Base-by-base conservation (phyloP, 1,140 invertebrate genomes). In the Papilio dardanus region DNA sequence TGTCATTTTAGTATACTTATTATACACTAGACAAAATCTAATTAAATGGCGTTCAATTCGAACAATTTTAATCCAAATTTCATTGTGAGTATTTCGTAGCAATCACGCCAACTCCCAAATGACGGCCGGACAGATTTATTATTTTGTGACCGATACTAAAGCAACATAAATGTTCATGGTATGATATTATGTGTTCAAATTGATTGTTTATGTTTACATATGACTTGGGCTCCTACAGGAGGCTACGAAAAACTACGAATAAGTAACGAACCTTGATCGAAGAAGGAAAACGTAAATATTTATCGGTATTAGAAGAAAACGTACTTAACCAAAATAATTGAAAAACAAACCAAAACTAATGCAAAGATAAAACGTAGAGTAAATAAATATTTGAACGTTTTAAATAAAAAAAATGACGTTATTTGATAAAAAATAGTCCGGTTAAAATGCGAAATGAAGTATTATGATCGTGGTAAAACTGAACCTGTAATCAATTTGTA, bases 81-180 rank as follows among this genome's bases (percentile, higher is more conserved):
- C 21, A 24, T 54, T 54, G 21, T 54, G 5, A 2, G 21, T 24
- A 54, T 54, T 54, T 54, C 50, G 50, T 24, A 54, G 19, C 50
- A 54, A 54, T 54, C 21, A 54, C 21, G 21, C 7, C 21, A 24
- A 24, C 3, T 54, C 50, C 50, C 50, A 7, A 54, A 24, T 54
- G 50, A 54, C 50, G 8, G 21, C 7, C 21, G 19, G 50, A 7
- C n/a, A 19, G 16, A 19, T 46, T 54, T 54, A 54, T 54, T 54
- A 54, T 54, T 54, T 54, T 54, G 50, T 54, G 50, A 3, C 50
- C 50, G 50, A 54, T 54, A 54, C 50, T 54, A 54, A 54, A 54
- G 7, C 50, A 54, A 54, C 50, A 54, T 54, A 12, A 54, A 24
- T 54, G 21, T 54, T 54, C n/a, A 24, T 7, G 7, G 50, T 54